Evolutionary conservation across 2,888 invertebrate species (phyloP).

Genomic region (Athalia rosae): DNA sequence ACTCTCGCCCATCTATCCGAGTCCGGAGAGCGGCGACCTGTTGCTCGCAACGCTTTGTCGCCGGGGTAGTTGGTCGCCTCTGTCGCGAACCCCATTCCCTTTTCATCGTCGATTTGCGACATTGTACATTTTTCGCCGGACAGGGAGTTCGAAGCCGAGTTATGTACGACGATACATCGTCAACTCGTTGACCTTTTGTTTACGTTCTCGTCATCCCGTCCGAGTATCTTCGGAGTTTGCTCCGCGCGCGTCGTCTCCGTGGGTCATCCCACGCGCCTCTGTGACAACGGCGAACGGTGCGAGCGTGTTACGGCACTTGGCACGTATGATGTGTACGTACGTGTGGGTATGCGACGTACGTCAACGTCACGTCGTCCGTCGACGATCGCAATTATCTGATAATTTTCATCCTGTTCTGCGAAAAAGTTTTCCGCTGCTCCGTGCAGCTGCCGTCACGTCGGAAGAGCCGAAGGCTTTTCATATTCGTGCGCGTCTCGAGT

Average conservation of each 20-base stretch:
- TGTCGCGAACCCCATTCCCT: neutral
- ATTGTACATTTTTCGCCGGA: neutral
- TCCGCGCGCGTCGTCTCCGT: no score
- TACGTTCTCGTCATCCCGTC: no score
- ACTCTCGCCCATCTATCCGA: no score
- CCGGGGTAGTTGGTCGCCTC: neutral
- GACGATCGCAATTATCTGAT: constrained; percentile 58
- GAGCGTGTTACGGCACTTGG: neutral
- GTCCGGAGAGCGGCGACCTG: neutral
- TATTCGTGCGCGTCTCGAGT: no score
- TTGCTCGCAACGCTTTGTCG: neutral
- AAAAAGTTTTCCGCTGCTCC: constrained; percentile 27
- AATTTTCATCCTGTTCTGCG: constrained; percentile 58
- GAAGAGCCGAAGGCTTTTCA: constrained; percentile 1
- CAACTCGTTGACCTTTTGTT: no score
- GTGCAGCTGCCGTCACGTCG: neutral
- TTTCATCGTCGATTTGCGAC: neutral
- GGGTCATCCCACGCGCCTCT: no score
- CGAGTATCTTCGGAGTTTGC: no score
- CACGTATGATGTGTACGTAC: neutral
- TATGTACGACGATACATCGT: no score
- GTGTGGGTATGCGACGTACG: neutral
- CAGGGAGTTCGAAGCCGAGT: no score
- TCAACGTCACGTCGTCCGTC: constrained; percentile 1
- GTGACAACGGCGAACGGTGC: no score